Percentiles rank a stretch among this genome's conserved stretches.
phyloP scores from a whole-genome alignment of 2,888 invertebrate species.

The Amphipyra berbera region DNA sequence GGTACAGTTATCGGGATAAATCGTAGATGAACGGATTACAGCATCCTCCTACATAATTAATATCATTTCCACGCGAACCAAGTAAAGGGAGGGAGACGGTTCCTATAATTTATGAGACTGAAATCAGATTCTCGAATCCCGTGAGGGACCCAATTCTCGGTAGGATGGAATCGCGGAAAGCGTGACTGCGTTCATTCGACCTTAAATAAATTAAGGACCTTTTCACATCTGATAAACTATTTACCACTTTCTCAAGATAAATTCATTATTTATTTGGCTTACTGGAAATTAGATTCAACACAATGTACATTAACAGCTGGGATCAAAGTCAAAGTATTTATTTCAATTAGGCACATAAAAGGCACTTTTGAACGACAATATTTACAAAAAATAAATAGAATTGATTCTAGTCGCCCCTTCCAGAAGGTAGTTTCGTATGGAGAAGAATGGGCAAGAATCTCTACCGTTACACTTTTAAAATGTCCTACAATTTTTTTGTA shows the following conservation, averaged over 20 bases:
- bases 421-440: too few relatives aligned
- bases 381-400: too few relatives aligned
- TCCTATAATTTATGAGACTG: slow-evolving; percentile 25
- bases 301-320: neutral
- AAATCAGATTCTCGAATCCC: slow-evolving; percentile 16
- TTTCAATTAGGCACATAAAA: too few relatives aligned
- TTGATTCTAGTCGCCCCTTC: too few relatives aligned
- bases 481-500: too few relatives aligned
- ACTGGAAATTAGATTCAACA: neutral
- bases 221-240: slow-evolving; percentile 5
- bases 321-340: too few relatives aligned
- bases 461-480: too few relatives aligned
- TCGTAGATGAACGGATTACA: neutral
- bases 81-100: neutral
- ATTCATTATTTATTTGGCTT: neutral
- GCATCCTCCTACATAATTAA: slow-evolving; percentile 17
- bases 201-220: slow-evolving; percentile 4
- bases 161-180: neutral
- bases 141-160: neutral
- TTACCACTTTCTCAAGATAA: slow-evolving; percentile 1
- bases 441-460: too few relatives aligned
- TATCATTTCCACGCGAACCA: slow-evolving; percentile 12
- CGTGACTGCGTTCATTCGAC: neutral
- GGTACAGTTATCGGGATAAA: slow-evolving; percentile 2
- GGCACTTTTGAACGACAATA: too few relatives aligned